Conservation (phyloP, 2,113 vertebrate species). For the Platanista minor region DNA sequence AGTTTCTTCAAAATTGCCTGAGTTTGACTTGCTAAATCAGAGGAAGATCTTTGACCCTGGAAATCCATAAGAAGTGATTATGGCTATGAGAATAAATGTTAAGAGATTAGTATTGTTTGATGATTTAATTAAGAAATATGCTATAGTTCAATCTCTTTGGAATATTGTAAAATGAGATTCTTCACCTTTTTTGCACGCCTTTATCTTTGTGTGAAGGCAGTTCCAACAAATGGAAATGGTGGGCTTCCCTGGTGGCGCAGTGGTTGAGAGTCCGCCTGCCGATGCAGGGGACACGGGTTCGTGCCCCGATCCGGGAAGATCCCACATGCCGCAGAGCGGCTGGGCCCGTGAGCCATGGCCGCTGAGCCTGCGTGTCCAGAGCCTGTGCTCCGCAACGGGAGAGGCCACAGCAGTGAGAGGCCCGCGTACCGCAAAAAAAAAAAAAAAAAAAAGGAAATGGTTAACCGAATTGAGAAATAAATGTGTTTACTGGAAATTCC, state of each 20-base stretch:
- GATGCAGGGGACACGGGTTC: no score
- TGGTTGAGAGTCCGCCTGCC: no score
- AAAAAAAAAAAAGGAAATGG: no score
- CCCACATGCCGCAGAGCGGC: no score
- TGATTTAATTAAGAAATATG: conserved; percentile 48
- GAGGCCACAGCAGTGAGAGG: no score
- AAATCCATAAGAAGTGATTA: background rate
- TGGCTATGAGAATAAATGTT: conserved; percentile 4
- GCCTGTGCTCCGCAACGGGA: no score
- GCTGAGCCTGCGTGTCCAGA: no score
- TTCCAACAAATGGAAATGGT: conserved; percentile 62
- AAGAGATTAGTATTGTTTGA: conserved; percentile 39
- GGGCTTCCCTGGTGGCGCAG: no score
- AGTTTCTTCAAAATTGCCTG: background rate
- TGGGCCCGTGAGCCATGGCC: no score
- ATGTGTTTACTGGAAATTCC: conserved; percentile 49
- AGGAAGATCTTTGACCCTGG: conserved; percentile 19
- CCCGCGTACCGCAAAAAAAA: no score
- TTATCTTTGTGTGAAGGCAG: conserved; percentile 47
- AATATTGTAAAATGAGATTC: conserved; percentile 23
- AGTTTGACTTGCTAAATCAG: conserved; percentile 48
- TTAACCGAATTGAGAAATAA: conserved; percentile 62
- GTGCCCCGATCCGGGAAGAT: no score
- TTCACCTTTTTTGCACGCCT: background rate
- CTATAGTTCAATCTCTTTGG: conserved; percentile 39